Evolutionary conservation across 2,113 vertebrate species (phyloP).

Genomic region (Istiophorus platypterus): DNA sequence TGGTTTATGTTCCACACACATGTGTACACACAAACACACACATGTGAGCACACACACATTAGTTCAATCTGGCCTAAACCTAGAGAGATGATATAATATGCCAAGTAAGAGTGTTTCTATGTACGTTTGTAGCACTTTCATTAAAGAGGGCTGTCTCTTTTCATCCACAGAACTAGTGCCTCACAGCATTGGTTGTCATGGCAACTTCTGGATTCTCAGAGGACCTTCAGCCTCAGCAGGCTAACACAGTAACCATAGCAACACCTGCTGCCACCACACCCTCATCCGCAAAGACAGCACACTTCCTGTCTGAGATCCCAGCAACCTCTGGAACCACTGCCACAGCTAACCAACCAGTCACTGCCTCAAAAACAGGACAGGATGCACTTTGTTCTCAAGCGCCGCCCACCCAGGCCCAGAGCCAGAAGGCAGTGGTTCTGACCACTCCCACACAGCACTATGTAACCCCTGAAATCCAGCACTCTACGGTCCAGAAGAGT

Average conservation of each 20-base stretch:
- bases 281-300: constrained; percentile 77
- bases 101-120: constrained; percentile 1
- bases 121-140: constrained; percentile 21
- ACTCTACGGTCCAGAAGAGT: constrained; percentile 73
- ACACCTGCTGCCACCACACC: constrained; percentile 76
- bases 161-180: constrained; percentile 61
- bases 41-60: not conserved
- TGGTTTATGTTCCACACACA: constrained; percentile 36
- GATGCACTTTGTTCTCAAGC: constrained; percentile 74
- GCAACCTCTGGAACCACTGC: constrained; percentile 68
- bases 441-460: constrained; percentile 79
- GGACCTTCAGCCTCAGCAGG: constrained; percentile 89
- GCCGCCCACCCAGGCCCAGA: constrained; percentile 64
- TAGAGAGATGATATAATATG: not conserved
- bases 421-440: constrained; percentile 82
- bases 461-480: constrained; percentile 77
- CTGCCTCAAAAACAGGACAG: constrained; percentile 64
- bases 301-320: constrained; percentile 87
- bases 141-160: constrained; percentile 43
- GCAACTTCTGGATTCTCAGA: constrained; percentile 90
- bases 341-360: constrained; percentile 59
- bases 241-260: constrained; percentile 82
- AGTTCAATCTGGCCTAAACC: constrained; percentile 25
- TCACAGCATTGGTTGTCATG: constrained; percentile 85
- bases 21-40: constrained; percentile 2